Conservation (phyloP, 1,140 invertebrate genomes). For the Drosophila nikananu region DNA sequence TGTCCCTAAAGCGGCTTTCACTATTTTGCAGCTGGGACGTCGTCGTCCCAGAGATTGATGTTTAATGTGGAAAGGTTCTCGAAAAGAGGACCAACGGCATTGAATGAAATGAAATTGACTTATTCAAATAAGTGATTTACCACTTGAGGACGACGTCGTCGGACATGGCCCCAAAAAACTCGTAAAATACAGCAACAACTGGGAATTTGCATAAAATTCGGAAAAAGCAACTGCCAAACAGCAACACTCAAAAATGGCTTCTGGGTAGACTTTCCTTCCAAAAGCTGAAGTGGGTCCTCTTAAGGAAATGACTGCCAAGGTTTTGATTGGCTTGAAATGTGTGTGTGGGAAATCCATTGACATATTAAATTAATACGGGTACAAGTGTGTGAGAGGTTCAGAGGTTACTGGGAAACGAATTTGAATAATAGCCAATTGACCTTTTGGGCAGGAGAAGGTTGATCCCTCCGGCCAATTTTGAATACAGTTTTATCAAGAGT, state of each 20-base stretch:
- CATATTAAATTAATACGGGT: conserved; percentile 41
- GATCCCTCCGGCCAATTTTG: not conserved
- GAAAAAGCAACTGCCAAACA: conserved; percentile 41
- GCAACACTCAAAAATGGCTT: conserved; percentile 30
- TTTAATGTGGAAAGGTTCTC: conserved; percentile 30
- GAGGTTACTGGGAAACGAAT: not conserved
- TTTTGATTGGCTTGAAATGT: conserved; percentile 21
- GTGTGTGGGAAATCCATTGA: conserved; percentile 15
- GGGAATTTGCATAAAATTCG: conserved; percentile 52
- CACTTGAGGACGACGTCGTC: conserved; percentile 44
- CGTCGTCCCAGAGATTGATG: conserved; percentile 57
- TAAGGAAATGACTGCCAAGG: conserved; percentile 21
- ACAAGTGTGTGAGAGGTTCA: not conserved
- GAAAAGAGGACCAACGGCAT: conserved; percentile 19
- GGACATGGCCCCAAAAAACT: conserved; percentile 25
- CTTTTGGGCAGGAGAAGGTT: too few species aligned
- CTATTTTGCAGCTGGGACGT: conserved; percentile 70
- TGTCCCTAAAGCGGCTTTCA: conserved; percentile 68
- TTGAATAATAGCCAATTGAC: conserved; percentile 25
- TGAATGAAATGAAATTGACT: conserved; percentile 61
- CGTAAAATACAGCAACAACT: conserved; percentile 50
- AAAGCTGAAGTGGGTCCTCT: conserved; percentile 39
- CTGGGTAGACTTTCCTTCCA: conserved; percentile 8
- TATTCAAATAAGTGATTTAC: conserved; percentile 65
- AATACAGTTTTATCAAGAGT: not conserved